Conservation (phyloP, 1,140 invertebrate species). For the Calosoma granatense region DNA sequence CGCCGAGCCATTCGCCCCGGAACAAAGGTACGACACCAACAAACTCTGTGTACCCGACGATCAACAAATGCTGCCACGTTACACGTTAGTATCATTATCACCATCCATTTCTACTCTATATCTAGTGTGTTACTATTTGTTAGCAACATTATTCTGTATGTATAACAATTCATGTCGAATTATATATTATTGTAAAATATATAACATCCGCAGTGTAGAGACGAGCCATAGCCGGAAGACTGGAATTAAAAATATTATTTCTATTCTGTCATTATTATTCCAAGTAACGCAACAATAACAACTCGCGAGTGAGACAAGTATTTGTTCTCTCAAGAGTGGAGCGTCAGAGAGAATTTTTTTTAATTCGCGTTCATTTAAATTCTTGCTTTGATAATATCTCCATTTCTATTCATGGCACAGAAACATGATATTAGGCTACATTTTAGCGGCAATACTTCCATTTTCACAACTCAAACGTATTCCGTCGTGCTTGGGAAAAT, state of each 20-base stretch:
- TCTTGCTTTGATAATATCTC: constrained; percentile 14
- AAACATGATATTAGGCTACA: constrained; percentile 20
- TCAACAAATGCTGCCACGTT: not conserved
- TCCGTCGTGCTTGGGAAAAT: not conserved
- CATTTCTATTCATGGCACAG: constrained; percentile 22
- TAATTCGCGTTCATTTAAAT: not conserved
- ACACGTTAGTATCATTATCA: constrained; percentile 7
- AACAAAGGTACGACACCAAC: constrained; percentile 32
- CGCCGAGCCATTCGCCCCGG: constrained; percentile 43
- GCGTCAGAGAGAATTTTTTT: too few relatives aligned
- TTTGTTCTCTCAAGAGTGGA: too few relatives aligned
- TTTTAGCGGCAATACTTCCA: constrained; percentile 18
- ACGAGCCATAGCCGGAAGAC: too few relatives aligned
- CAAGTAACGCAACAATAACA: too few relatives aligned
- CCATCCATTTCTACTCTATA: not conserved
- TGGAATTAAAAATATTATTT: too few relatives aligned
- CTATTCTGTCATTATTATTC: too few relatives aligned
- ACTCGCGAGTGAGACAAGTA: too few relatives aligned
- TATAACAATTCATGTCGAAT: too few relatives aligned
- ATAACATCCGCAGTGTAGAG: too few relatives aligned
- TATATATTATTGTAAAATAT: too few relatives aligned
- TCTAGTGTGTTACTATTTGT: not conserved
- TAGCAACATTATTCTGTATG: too few relatives aligned
- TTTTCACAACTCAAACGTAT: not conserved
- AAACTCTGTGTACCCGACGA: not conserved